A percentile compares a stretch with the other conserved stretches of the same genome.
Conservation (phyloP, 2,113 vertebrate genomes). For the Neolamprologus brichardi region DNA sequence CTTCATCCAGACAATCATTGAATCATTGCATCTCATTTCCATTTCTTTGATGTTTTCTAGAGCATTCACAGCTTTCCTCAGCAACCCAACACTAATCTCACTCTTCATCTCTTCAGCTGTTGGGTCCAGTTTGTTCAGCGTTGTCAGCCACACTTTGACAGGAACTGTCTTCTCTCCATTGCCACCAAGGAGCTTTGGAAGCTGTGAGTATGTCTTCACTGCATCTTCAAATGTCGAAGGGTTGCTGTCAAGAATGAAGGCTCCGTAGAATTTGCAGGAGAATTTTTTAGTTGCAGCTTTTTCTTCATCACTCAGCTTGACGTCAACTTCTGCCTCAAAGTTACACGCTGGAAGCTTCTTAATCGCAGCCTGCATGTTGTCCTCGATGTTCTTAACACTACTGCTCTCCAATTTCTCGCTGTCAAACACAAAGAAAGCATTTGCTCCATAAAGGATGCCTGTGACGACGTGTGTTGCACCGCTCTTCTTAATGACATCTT, state of each 20-base stretch:
- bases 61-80: not conserved
- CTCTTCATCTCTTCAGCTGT: not conserved
- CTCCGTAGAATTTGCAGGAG: not conserved
- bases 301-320: not conserved
- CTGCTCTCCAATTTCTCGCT: not conserved
- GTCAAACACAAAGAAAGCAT: not conserved
- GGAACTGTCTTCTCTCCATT: not conserved
- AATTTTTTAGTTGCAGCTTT: not conserved
- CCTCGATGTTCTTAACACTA: too few relatives aligned
- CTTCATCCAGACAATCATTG: not conserved
- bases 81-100: not conserved
- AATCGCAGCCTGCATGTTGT: accelerated
- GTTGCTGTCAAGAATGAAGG: not conserved
- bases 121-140: not conserved
- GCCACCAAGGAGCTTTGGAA: not conserved
- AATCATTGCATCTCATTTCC: not conserved
- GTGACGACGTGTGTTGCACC: not conserved
- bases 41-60: not conserved
- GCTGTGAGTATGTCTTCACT: not conserved
- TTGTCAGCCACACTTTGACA: not conserved
- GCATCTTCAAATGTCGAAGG: not conserved
- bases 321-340: accelerated
- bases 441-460: not conserved
- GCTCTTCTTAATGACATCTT: not conserved
- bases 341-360: accelerated